Conservation (phyloP, 2,113 vertebrate species). For the Hymenochirus boettgeri region DNA sequence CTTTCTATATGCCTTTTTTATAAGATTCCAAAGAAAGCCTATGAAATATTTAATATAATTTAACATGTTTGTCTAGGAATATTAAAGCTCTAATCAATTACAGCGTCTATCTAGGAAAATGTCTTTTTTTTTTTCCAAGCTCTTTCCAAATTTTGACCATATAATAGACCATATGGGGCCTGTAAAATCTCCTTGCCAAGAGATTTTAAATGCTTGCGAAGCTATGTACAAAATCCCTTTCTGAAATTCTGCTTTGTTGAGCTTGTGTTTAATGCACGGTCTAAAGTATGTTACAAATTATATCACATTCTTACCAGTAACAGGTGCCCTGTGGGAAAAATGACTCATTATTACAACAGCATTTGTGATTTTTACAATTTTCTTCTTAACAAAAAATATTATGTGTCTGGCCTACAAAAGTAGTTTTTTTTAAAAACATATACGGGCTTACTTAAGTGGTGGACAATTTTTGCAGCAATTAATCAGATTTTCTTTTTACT, state of each 20-base stretch:
- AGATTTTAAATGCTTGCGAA: slow-evolving; percentile 30
- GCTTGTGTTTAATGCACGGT: slow-evolving; percentile 2
- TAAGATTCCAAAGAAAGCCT: no score
- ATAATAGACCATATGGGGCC: slow-evolving; percentile 18
- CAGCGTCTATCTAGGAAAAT: slow-evolving; percentile 7
- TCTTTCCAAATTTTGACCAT: slow-evolving; percentile 20
- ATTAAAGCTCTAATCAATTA: neutral
- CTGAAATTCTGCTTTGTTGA: slow-evolving; percentile 19
- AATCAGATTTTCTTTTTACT: no score
- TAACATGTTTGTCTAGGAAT: neutral
- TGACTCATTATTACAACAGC: slow-evolving; percentile 40
- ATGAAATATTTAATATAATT: neutral
- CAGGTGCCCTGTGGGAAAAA: slow-evolving; percentile 33
- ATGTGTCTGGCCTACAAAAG: slow-evolving; percentile 9
- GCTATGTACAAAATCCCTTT: slow-evolving; percentile 27
- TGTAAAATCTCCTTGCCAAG: slow-evolving; percentile 18
- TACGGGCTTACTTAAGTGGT: no score
- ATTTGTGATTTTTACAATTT: slow-evolving; percentile 35
- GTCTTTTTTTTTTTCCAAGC: neutral
- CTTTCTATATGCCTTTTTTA: no score
- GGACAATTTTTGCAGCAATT: no score
- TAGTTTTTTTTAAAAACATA: neutral
- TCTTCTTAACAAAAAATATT: slow-evolving; percentile 21
- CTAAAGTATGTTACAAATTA: slow-evolving; percentile 24
- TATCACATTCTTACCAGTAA: slow-evolving; percentile 24